phyloP scores from a whole-genome alignment of 2,113 vertebrate genomes.

The Hucho hucho region DNA sequence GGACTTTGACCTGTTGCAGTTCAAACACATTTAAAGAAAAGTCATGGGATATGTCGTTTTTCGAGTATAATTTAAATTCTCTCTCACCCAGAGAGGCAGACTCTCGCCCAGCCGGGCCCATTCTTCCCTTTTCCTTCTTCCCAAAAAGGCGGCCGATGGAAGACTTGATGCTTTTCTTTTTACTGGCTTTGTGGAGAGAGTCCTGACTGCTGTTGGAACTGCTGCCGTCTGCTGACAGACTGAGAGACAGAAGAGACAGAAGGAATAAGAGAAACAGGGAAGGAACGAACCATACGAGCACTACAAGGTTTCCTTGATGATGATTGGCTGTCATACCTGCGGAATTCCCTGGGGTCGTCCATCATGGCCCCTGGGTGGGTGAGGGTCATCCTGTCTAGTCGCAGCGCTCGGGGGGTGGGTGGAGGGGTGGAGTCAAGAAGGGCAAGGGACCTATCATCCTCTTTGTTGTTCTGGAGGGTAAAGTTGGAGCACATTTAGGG shows the following conservation, averaged over 20 bases:
- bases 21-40: not conserved
- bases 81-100: slow-evolving; percentile 80
- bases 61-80: not conserved
- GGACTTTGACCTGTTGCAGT: not conserved
- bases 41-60: not conserved
- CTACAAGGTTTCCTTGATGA: not conserved
- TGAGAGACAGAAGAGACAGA: slow-evolving; percentile 35
- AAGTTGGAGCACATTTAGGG: not conserved
- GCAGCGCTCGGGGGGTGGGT: slow-evolving; percentile 83
- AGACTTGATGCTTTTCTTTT: slow-evolving; percentile 96
- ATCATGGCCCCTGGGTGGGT: slow-evolving; percentile 83
- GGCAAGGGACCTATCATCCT: slow-evolving; percentile 82
- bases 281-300: not conserved
- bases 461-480: slow-evolving; percentile 79
- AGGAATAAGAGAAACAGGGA: not conserved
- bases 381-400: slow-evolving; percentile 86
- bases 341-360: slow-evolving; percentile 83
- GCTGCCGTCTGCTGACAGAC: slow-evolving; percentile 79
- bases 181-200: slow-evolving; percentile 88
- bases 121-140: slow-evolving; percentile 89
- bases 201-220: slow-evolving; percentile 84
- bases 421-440: slow-evolving; percentile 84
- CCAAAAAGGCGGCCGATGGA: slow-evolving; percentile 90
- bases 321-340: slow-evolving; percentile 71
- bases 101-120: slow-evolving; percentile 84